Evolutionary conservation across 1,140 invertebrate genomes (phyloP).

Genomic region (Meloidogyne chitwoodi): DNA sequence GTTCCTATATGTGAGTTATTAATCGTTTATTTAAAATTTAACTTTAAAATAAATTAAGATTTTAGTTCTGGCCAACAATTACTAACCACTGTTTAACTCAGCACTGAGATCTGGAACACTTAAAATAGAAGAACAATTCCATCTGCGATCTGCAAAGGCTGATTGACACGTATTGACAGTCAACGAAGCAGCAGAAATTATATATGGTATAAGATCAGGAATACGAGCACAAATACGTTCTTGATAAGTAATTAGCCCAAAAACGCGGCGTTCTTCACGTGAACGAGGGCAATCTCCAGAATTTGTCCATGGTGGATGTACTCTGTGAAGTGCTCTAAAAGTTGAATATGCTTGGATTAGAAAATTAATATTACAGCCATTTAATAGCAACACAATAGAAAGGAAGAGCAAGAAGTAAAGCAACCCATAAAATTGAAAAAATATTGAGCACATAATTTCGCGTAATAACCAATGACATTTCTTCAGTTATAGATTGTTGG

Average conservation of each 20-base stretch:
- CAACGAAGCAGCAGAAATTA: slow-evolving; percentile 70
- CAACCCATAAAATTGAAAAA: not conserved
- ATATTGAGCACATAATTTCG: not conserved
- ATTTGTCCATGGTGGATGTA: slow-evolving; percentile 34
- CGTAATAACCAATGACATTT: not conserved
- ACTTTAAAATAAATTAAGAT: not conserved
- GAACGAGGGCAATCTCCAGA: slow-evolving; percentile 37
- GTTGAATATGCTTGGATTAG: not conserved
- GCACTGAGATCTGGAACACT: slow-evolving; percentile 74
- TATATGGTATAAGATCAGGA: slow-evolving; percentile 73
- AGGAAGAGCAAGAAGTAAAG: not conserved
- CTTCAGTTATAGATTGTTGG: not conserved
- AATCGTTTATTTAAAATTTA: not conserved
- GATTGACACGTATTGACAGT: slow-evolving; percentile 71
- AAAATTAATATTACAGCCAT: slow-evolving; percentile 37
- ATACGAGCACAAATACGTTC: slow-evolving; percentile 73
- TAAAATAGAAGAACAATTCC: slow-evolving; percentile 78
- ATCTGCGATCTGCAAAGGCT: slow-evolving; percentile 71
- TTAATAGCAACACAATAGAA: slow-evolving; percentile 24
- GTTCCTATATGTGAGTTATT: slow-evolving; percentile 65
- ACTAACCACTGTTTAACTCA: slow-evolving; percentile 72
- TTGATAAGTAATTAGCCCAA: slow-evolving; percentile 32
- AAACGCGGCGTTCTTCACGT: slow-evolving; percentile 27
- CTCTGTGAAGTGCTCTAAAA: slow-evolving; percentile 40
- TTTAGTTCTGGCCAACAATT: not conserved